Percentiles rank a stretch among this genome's conserved stretches.
phyloP scores from a whole-genome alignment of 2,797 vertebrate genomes.

The Gouania willdenowi region DNA sequence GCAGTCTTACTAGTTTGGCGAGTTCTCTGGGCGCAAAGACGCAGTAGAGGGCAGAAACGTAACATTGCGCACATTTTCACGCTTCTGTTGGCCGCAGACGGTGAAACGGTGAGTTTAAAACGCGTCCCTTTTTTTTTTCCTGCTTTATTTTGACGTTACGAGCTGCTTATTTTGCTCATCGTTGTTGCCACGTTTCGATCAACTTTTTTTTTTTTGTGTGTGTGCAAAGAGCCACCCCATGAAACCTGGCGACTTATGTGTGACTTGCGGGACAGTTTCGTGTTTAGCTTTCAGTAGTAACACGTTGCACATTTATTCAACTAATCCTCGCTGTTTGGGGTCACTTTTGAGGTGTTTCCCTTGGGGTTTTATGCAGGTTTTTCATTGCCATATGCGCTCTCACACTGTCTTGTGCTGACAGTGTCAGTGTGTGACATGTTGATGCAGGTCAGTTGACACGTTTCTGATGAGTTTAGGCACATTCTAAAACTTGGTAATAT shows the following conservation, averaged over 20 bases:
- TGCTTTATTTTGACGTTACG: conserved; percentile 1
- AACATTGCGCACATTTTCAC: conserved; percentile 52
- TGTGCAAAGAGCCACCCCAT: conserved; percentile 38
- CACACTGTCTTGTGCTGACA: too few species aligned
- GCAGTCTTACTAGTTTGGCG: conserved; percentile 71
- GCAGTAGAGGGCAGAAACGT: conserved; percentile 52
- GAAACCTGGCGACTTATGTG: conserved; percentile 21
- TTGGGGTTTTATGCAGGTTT: not conserved
- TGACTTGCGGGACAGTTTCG: conserved; percentile 29
- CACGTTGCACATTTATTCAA: conserved; percentile 20
- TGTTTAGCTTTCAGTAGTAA: too few species aligned
- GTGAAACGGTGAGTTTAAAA: conserved; percentile 72
- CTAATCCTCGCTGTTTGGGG: too few species aligned
- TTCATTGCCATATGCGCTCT: not conserved
- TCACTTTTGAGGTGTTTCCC: not conserved
- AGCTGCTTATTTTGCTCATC: conserved; percentile 23
- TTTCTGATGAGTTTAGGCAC: conserved; percentile 12
- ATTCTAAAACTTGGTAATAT: conserved; percentile 8
- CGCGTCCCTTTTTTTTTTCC: conserved; percentile 15
- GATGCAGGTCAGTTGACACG: conserved; percentile 30
- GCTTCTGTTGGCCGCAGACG: conserved; percentile 38
- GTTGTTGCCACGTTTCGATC: conserved; percentile 77
- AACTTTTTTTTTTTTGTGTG: too few species aligned
- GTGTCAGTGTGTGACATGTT: too few species aligned
- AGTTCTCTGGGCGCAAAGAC: conserved; percentile 59